Base-by-base conservation (phyloP, 2,888 invertebrate species). In the Oscheius sp. region DNA sequence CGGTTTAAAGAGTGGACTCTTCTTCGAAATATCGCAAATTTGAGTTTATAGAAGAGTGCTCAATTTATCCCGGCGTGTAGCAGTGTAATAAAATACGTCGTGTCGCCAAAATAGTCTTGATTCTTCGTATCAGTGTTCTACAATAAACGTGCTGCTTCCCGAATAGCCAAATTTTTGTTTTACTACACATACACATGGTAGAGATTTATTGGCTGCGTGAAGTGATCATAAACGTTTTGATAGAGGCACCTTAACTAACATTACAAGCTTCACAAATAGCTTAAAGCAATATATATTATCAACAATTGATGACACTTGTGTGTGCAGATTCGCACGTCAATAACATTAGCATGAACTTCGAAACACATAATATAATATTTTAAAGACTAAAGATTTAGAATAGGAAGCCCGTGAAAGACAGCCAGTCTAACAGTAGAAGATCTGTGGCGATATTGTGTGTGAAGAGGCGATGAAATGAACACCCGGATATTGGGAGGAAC, bases 331-430 rank as follows among this genome's bases (percentile, higher is more conserved):
- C 7, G 63, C 63, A 63, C 47, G 29, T 29, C 21, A 48, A 48
- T 62, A 48, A 50, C 21, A 42, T 42, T 42, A 42, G 42, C 42
- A 42, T 42, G 42, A 42, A 42, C 42, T 42, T 47, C 7, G 47
- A 63, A 33, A 11, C 33, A 9, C 35, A 21, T 62, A 42, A 62
- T 21, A 13, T 62, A n/a, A 58, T 21, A 33, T 5, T 58, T 47
- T 29, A 13, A 50, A 29, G 51, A 29, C 48, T 21, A 33, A 13
- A 48, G 50, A 47, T 50, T 47, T 32, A 63, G 32, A 65, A 65
- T 29, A 48, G 29, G 29, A 55, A 55, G 55, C 68, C 68, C 68
- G 68, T 68, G 68, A 68, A 55, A 68, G 68, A 68, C 68, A 68
- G 68, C 68, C 35, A 55, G 58, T 70, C 55, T 37, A 70, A 35